phyloP scores from a whole-genome alignment of 2,113 vertebrate genomes.

The Pavo muticus region DNA sequence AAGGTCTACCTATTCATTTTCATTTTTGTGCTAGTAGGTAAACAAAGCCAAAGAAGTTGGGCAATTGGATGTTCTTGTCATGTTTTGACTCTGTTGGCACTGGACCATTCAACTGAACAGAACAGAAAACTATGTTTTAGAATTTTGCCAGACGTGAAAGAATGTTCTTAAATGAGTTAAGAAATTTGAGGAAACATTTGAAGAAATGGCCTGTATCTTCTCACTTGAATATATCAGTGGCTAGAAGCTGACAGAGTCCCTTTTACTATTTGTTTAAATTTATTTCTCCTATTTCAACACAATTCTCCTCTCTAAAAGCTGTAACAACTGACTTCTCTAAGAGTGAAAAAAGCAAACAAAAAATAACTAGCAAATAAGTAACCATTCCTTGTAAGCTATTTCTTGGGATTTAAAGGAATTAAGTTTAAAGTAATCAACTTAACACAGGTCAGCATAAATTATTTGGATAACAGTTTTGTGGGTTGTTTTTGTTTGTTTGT shows the following conservation, averaged over 20 bases:
- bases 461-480: not conserved
- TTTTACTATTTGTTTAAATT: not conserved
- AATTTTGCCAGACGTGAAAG: not conserved
- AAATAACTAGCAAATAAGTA: not conserved
- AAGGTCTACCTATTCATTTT: not conserved
- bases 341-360: not conserved
- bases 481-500: no score
- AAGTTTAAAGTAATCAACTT: not conserved
- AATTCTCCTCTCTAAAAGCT: not conserved
- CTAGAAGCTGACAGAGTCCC: not conserved
- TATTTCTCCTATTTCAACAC: not conserved
- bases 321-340: not conserved
- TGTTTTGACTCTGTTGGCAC: not conserved
- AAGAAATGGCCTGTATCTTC: not conserved
- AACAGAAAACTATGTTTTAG: not conserved
- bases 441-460: not conserved
- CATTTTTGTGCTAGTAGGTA: not conserved
- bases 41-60: not conserved
- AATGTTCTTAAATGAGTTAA: not conserved
- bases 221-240: not conserved
- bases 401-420: not conserved
- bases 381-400: not conserved
- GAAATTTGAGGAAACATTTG: not conserved
- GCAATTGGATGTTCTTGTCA: not conserved
- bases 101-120: not conserved